Base-by-base conservation (phyloP, 1,140 invertebrate species). In the Hyles euphorbiae region DNA sequence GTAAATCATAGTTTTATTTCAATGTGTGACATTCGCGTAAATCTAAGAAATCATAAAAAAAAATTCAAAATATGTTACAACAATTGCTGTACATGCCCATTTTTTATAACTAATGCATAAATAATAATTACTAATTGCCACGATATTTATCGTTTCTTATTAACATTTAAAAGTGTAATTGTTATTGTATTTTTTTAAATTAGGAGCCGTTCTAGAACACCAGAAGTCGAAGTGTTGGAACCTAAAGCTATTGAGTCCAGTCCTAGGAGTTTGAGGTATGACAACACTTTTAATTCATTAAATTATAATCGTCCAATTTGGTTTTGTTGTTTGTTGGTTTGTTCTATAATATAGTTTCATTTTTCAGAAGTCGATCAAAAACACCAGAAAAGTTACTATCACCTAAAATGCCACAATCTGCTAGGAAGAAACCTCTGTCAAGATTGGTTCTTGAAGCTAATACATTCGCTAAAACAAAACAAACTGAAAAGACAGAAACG, bases 401-500 rank as follows among this genome's bases (percentile, higher is more conserved):
- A 8, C 79, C 83, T 0, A 85, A 76, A 59, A 74, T 68, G 52
- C 78, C 83, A 44, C 65, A 56, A 3, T 55, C 73, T 5, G 58
- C 58, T 34, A 74, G 67, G 60, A 86, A 79, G 54, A 88, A 81
- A 68, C 78, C 88, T 0, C 73, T 89, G 11, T 81, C 81, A 0
- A 65, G 88, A 69, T 67, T 82, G 4, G 88, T 88, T 7, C 55
- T 89, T 34, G 88, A 89, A 78, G 74, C 80, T 5, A 89, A 87
- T 56, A 61, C 81, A 0, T 83, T 87, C 46, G 72, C 83, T 6
- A 87, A 83, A 78, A 70, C 77, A 0, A 86, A 81, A 60, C 70
- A 76, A 53, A 32, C 44, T 3, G 73, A 78, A 22, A 69, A 68
- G 8, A 52, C 50, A 0, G 73, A 80, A 46, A 34, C 36, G 9